A percentile compares a stretch with the other conserved stretches of the same genome.
Evolutionary conservation across 2,888 invertebrate species (phyloP).

Genomic region (Epinotia brunnichana): DNA sequence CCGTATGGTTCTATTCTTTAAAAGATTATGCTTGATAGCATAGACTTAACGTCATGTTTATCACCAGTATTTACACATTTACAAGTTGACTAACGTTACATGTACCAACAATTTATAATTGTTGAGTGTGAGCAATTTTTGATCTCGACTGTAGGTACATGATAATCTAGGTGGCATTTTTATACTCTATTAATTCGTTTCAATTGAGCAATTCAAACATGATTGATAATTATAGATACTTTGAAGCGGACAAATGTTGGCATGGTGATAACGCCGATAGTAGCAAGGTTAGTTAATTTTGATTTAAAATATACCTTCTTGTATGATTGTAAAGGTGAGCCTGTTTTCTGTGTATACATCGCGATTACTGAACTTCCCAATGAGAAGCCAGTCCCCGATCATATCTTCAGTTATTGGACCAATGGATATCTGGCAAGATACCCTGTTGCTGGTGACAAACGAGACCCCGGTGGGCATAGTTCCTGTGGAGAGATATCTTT

Average conservation of each 20-base stretch:
- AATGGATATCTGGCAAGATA: conserved; percentile 40
- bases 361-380: conserved; percentile 44
- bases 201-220: neutral
- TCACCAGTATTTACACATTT: too few relatives aligned
- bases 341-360: conserved; percentile 36
- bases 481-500: conserved; percentile 9
- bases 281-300: neutral
- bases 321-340: conserved; percentile 38
- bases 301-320: conserved; percentile 40
- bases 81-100: too few relatives aligned
- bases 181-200: neutral
- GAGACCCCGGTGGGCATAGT: conserved; percentile 27
- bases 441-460: conserved; percentile 19
- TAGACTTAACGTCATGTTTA: too few relatives aligned
- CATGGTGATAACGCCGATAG: conserved; percentile 1
- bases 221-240: neutral
- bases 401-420: conserved; percentile 44
- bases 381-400: conserved; percentile 42
- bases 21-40: too few relatives aligned
- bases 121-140: neutral
- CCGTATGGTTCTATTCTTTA: too few relatives aligned
- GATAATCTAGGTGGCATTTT: neutral
- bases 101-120: neutral
- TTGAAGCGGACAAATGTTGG: neutral
- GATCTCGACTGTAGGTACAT: neutral